Evolutionary conservation across 2,797 vertebrate genomes (phyloP).

Genomic region (Manis pentadactyla): DNA sequence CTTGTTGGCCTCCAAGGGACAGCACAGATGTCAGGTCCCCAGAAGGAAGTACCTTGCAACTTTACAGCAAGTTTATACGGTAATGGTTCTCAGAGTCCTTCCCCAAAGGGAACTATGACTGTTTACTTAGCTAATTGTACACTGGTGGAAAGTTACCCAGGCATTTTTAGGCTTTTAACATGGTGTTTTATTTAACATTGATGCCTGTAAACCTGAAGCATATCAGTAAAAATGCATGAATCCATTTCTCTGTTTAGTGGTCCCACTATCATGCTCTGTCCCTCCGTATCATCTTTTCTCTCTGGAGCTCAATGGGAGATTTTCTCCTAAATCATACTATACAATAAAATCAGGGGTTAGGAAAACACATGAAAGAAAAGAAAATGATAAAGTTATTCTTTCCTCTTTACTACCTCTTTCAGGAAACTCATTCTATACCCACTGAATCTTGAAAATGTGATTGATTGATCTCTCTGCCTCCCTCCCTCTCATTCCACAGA

Average conservation of each 20-base stretch:
- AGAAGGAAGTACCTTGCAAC: background rate
- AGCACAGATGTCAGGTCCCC: background rate
- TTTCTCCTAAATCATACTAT: background rate
- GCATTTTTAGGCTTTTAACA: background rate
- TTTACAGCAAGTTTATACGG: background rate
- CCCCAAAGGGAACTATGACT: background rate
- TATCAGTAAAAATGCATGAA: background rate
- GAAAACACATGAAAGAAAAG: background rate
- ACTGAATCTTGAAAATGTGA: constrained; percentile 7
- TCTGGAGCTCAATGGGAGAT: background rate
- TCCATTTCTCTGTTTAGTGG: background rate
- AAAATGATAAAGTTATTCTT: background rate
- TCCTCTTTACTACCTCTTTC: background rate
- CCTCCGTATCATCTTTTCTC: background rate
- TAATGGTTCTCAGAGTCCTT: background rate
- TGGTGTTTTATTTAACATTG: background rate
- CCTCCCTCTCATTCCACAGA: background rate
- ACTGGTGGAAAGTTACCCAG: background rate
- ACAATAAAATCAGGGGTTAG: background rate
- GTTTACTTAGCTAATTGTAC: background rate
- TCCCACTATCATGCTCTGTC: background rate
- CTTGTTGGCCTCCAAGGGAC: background rate
- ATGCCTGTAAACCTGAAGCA: background rate
- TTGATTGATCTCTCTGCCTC: background rate
- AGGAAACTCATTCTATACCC: background rate